Percentiles rank a stretch among this genome's conserved stretches.
These are phyloP conservation scores for Pelobates cultripes DNA, from an alignment of 2,797 vertebrate species.

Conservation along the genomic window DNA sequence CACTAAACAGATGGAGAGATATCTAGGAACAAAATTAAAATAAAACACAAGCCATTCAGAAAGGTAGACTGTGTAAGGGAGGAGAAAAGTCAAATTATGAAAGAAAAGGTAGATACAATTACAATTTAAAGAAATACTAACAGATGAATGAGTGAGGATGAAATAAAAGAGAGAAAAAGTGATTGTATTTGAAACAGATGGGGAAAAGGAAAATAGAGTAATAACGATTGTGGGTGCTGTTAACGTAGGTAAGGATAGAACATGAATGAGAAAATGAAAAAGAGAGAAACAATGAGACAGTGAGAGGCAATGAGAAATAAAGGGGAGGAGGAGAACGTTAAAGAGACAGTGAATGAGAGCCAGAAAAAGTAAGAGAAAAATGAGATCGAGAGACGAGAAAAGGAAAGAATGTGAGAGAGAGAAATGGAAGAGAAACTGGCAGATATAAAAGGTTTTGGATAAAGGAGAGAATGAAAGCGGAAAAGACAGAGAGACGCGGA, in stretches of 20 bases:
- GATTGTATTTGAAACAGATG: background rate
- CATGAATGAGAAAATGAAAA: background rate
- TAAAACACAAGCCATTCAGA: background rate
- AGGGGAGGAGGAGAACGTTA: background rate
- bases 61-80: background rate
- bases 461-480: no score
- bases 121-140: no score
- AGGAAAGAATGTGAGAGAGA: no score
- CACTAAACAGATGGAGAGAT: constrained; percentile 5
- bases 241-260: background rate
- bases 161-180: no score
- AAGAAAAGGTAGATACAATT: background rate
- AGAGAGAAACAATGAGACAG: background rate
- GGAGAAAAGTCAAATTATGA: background rate
- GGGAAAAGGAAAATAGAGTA: background rate
- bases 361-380: background rate
- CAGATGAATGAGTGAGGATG: no score
- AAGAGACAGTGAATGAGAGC: background rate
- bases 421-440: no score
- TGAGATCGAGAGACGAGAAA: background rate
- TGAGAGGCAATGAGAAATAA: background rate
- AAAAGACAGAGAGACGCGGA: background rate
- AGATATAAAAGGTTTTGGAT: no score
- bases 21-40: background rate
- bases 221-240: background rate